Base-by-base conservation (phyloP, 2,113 vertebrate genomes). In the Labeo rohita region DNA sequence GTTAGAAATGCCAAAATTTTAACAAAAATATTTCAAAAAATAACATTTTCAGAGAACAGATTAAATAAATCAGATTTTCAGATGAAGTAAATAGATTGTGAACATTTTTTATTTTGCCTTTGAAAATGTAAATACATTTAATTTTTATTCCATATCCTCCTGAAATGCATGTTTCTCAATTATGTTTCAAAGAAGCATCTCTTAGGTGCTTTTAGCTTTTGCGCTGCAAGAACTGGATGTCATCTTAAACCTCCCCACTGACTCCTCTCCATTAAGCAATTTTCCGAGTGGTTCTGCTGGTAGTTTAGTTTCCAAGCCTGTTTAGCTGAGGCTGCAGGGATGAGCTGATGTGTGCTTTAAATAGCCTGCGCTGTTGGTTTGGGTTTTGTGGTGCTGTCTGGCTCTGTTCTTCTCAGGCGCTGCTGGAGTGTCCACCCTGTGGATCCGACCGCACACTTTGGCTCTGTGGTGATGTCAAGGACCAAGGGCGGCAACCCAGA, bases 401-500 rank as follows among this genome's bases (percentile, higher is more conserved):
- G 52, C 84, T 50, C 65, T 80, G 68, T 88, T 73, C 23, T 50
- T 75, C n/a, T 36, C 74, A 88, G 75, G 87, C 88, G 13, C 83
- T n/a, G 77, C 75, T 90, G 81, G 80, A 80, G 79, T 78, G 70
- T 85, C 80, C 90, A 80, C 75, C 49, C 88, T 78, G 75, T 80
- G 88, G 89, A 84, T n/a, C 81, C 50, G 79, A 89, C 89, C 90
- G 84, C 83, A 61, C 65, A 54, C 87, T 79, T 63, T 56, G 45
- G 56, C 63, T 83, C 86, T 92, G 92, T 39, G 92, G 93, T 90
- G 89, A 86, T 92, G 91, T 91, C 85, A 85, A 88, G 87, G 85
- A 82, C 88, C 84, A 87, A 92, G 92, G 92, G 92, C 92, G 90
- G 92, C 91, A 91, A 91, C 94, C 87, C 77, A 74, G 89, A 90